A percentile compares a stretch with the other conserved stretches of the same genome.
These are phyloP conservation scores for Altica lythri DNA, from an alignment of 2,888 invertebrate species.

Conservation along the genomic window DNA sequence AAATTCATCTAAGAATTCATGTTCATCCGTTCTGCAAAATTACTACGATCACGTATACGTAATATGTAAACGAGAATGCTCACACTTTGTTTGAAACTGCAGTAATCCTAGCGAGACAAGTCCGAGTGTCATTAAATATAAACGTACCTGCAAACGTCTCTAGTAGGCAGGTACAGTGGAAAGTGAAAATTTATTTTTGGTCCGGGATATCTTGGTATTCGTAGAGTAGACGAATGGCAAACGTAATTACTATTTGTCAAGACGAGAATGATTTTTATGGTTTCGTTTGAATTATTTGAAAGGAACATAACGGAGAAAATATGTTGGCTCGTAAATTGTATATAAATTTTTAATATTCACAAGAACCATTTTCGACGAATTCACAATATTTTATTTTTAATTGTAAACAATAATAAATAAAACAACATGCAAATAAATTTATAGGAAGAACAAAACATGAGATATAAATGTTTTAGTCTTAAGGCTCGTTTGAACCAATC, in stretches of 20 bases:
- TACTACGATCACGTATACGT: neutral
- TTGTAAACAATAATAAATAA: no score
- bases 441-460: no score
- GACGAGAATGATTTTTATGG: slow-evolving; percentile 5
- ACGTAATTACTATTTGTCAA: slow-evolving; percentile 13
- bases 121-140: slow-evolving; percentile 6
- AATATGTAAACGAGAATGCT: neutral
- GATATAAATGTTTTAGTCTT: no score
- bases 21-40: neutral
- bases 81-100: neutral
- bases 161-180: no score
- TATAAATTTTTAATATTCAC: no score
- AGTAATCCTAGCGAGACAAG: slow-evolving; percentile 1
- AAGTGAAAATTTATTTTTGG: slow-evolving; percentile 11
- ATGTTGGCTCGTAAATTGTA: no score
- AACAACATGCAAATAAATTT: no score
- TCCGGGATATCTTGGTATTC: slow-evolving; percentile 1
- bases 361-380: no score
- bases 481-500: no score
- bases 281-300: neutral
- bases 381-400: no score
- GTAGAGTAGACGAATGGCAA: slow-evolving; percentile 7
- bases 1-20: no score
- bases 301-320: no score
- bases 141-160: neutral